Evolutionary conservation across 2,113 vertebrate species (phyloP), one percentile per base, ranked within the genome.

Genomic region (Zapus hudsonius): DNA sequence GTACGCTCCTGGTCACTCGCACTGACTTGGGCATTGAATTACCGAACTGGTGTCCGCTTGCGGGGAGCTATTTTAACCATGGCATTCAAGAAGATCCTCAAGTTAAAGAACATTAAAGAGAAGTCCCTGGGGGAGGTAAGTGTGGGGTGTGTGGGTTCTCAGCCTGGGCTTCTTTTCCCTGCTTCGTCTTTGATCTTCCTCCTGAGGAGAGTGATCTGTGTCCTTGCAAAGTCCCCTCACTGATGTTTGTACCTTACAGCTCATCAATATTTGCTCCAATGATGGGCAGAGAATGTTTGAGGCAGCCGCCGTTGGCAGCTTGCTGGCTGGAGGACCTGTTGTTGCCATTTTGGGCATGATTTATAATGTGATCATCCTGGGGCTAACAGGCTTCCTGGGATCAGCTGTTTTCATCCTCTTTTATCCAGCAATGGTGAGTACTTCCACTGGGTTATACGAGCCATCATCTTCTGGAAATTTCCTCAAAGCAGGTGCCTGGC

Each of bases 231-330:
- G 3, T 7, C 33, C 59, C 29, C 81, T 91, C 52, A 90, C 40
- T 55, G 1, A 76, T 80, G 19, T 72, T 84, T 72, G 23, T 97
- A 0, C 97, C 94, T 98, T 95, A 10, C 97, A 99, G 99, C 98
- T 99, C 94, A 98, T 99, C 96, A 99, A 99, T 93, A 97, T 99
- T 38, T 99, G 99, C 92, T 99, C 99, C 95, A 99, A 96, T 13
- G 99, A 99, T 0, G 99, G 99, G 23, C 99, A 99, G 96, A 98
- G 99, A 95, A 98, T 99, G 98, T 99, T 99, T 69, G 99, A 99
- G 95, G 99, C 99, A 12, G 99, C 99, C 15, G 99, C 99, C 1
- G 98, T 99, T 89, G 99, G 99, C 96, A 99, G 99, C 96, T 97
- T 99, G 90, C 93, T 99, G 97, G 99, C 99, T 29, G 99, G 99